phyloP scores from a whole-genome alignment of 2,888 invertebrate genomes.

The Homarus gammarus region DNA sequence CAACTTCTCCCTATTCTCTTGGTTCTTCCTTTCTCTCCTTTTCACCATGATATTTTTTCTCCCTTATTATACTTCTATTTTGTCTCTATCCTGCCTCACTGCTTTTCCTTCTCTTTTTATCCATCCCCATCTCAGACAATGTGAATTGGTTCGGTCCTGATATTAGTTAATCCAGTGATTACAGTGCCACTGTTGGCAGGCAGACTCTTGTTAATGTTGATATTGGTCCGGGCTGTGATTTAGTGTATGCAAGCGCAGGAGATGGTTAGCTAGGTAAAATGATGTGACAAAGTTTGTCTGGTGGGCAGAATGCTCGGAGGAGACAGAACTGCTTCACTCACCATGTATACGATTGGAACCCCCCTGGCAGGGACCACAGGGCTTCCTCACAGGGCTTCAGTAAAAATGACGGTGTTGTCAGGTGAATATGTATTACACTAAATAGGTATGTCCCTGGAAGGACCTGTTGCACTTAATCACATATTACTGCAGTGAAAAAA shows the following conservation, averaged over 20 bases:
- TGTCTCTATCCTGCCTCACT: background rate
- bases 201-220: conserved; percentile 70
- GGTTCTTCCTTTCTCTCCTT: background rate
- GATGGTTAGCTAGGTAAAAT: conserved; percentile 64
- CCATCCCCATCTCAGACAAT: background rate
- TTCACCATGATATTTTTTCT: background rate
- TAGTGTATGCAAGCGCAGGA: conserved; percentile 70
- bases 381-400: conserved; percentile 64
- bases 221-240: conserved; percentile 74
- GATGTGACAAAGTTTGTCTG: conserved; percentile 71
- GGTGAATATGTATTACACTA: conserved; percentile 35
- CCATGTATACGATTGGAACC: conserved; percentile 74
- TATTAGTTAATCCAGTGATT: conserved; percentile 35
- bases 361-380: conserved; percentile 67
- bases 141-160: conserved; percentile 24
- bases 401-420: conserved; percentile 59
- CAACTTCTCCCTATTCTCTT: background rate
- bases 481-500: conserved; percentile 40
- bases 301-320: conserved; percentile 72
- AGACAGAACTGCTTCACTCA: conserved; percentile 74
- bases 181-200: conserved; percentile 61
- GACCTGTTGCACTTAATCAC: conserved; percentile 12
- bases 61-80: background rate
- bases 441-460: background rate
- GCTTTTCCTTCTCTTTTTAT: background rate